These are phyloP conservation scores for Chrysotoxum bicinctum DNA, from an alignment of 2,888 invertebrate species.

Conservation along the genomic window DNA sequence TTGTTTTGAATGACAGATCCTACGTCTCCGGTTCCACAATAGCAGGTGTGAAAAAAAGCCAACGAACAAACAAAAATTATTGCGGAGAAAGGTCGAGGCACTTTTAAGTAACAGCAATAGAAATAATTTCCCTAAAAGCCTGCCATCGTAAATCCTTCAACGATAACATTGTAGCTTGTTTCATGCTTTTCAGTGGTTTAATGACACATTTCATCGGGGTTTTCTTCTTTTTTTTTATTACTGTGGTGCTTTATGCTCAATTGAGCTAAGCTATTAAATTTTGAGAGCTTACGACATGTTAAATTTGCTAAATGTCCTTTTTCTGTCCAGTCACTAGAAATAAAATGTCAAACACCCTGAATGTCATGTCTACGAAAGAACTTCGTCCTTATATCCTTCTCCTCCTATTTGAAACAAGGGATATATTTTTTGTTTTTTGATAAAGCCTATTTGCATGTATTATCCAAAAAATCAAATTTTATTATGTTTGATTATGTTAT, in stretches of 20 bases:
- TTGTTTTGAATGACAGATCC: constrained; percentile 12
- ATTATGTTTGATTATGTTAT: background rate
- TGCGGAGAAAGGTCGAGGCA: background rate
- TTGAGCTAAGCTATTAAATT: constrained; percentile 44
- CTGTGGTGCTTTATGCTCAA: constrained; percentile 24
- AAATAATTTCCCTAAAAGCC: constrained; percentile 47
- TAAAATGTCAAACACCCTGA: background rate
- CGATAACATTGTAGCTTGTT: constrained; percentile 35
- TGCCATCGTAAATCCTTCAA: constrained; percentile 38
- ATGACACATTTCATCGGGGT: constrained; percentile 8
- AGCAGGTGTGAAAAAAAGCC: constrained; percentile 17
- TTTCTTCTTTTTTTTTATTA: background rate
- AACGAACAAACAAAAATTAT: background rate
- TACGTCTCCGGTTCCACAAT: background rate
- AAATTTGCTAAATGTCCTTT: background rate
- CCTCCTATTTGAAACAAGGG: background rate
- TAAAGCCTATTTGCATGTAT: background rate
- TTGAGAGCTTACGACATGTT: constrained; percentile 7
- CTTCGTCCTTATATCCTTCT: background rate
- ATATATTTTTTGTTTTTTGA: no score
- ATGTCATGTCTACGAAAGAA: background rate
- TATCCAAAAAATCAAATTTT: background rate
- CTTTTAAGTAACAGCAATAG: constrained; percentile 5
- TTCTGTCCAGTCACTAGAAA: background rate
- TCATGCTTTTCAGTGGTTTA: constrained; percentile 39